A percentile compares a stretch with the other conserved stretches of the same genome.
These are phyloP conservation scores for Euura saliciscinereae DNA, from an alignment of 1,140 invertebrate species.

Conservation along the genomic window DNA sequence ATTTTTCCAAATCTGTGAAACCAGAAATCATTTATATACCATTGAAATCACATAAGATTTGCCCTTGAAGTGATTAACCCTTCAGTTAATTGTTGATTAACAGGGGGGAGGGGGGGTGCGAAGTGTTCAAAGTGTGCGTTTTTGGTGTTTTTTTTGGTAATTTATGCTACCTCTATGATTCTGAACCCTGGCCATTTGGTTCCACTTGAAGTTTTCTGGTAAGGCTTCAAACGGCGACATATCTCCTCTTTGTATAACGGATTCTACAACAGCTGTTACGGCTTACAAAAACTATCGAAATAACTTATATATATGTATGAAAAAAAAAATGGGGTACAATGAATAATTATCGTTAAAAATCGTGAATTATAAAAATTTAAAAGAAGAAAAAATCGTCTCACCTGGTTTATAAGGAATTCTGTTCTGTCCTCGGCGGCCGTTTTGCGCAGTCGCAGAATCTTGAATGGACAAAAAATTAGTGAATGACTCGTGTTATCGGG, in stretches of 20 bases:
- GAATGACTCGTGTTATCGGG: neutral
- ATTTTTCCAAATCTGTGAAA: no score
- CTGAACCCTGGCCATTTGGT: conserved; percentile 28
- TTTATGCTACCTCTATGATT: conserved; percentile 38
- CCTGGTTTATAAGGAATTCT: neutral
- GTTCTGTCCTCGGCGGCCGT: neutral
- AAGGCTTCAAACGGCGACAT: conserved; percentile 37
- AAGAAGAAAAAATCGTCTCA: neutral
- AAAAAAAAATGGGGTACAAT: neutral
- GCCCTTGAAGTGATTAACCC: no score
- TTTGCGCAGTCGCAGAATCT: neutral
- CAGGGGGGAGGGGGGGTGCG: no score
- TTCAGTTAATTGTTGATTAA: no score
- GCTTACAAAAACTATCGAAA: neutral
- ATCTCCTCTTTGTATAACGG: conserved; percentile 41
- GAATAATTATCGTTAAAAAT: neutral
- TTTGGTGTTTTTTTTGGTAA: neutral
- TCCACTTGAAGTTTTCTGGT: conserved; percentile 32
- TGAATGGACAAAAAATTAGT: neutral
- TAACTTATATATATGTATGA: neutral
- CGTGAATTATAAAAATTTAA: neutral
- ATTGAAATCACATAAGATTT: no score
- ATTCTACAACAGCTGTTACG: conserved; percentile 37
- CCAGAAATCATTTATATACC: no score
- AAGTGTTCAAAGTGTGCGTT: no score